These are phyloP conservation scores for Cerastoderma edule DNA, from an alignment of 2,888 invertebrate species.

Conservation along the genomic window DNA sequence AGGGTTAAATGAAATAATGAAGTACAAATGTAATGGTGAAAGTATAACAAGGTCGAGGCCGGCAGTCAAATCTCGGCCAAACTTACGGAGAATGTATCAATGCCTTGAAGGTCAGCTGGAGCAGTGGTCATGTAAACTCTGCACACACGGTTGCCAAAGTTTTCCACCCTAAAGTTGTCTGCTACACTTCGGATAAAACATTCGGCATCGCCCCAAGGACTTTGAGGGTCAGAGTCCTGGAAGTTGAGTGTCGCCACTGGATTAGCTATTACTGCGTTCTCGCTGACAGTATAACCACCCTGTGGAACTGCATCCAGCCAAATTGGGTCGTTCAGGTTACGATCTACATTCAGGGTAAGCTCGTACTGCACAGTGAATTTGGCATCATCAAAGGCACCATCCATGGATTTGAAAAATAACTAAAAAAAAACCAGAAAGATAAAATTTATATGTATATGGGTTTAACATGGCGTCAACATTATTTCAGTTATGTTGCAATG, in stretches of 20 bases:
- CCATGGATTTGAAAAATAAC: slow-evolving; percentile 74
- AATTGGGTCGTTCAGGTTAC: slow-evolving; percentile 70
- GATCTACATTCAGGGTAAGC: slow-evolving; percentile 68
- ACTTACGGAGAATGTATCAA: too few species aligned
- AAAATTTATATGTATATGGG: too few species aligned
- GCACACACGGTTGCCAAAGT: not conserved
- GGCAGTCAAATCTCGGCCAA: too few species aligned
- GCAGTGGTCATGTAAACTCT: not conserved
- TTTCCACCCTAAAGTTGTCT: not conserved
- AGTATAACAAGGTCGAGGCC: too few species aligned
- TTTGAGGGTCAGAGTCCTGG: slow-evolving; percentile 63
- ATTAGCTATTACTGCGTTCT: slow-evolving; percentile 33
- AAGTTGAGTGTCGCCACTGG: slow-evolving; percentile 60
- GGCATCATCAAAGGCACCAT: slow-evolving; percentile 62
- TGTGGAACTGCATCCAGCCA: slow-evolving; percentile 51
- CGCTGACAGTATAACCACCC: slow-evolving; percentile 15
- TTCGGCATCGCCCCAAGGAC: slow-evolving; percentile 17
- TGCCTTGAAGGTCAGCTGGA: slow-evolving; percentile 4
- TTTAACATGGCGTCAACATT: too few species aligned
- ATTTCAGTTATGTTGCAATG: too few species aligned
- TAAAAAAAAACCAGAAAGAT: slow-evolving; percentile 46
- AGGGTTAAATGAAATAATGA: not conserved
- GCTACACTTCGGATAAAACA: not conserved
- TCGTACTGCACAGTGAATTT: slow-evolving; percentile 56
- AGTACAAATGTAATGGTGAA: too few species aligned